phyloP scores from a whole-genome alignment of 2,113 vertebrate genomes.

The Eupsittula cactorum region DNA sequence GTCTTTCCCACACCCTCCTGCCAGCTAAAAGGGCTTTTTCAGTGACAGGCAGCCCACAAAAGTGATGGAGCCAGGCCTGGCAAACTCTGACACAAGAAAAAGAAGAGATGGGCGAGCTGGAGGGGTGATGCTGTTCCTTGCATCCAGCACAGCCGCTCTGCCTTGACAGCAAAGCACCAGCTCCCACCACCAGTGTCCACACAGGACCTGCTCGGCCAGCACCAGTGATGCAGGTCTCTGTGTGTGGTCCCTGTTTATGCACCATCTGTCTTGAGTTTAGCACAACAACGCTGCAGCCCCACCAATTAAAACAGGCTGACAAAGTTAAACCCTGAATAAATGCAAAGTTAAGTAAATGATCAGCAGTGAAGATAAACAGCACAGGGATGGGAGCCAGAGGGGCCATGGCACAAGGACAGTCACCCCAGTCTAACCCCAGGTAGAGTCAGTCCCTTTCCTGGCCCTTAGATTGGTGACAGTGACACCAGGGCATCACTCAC shows the following conservation, averaged over 20 bases:
- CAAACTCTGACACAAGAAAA: not conserved
- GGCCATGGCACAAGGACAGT: rapidly evolving
- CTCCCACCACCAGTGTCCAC: not conserved
- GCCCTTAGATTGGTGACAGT: not conserved
- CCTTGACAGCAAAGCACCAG: not conserved
- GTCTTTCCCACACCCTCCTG: not conserved
- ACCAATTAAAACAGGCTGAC: constrained; percentile 57
- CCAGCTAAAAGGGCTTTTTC: not conserved
- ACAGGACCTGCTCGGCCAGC: constrained; percentile 13
- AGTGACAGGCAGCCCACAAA: rapidly evolving
- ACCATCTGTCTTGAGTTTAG: constrained; percentile 76
- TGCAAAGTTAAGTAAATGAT: constrained; percentile 8
- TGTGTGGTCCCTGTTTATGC: constrained; percentile 61
- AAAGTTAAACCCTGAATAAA: constrained; percentile 40
- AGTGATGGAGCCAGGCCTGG: not conserved
- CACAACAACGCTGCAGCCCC: constrained; percentile 44
- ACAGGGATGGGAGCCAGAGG: not conserved
- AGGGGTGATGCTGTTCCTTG: not conserved
- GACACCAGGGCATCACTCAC: not conserved
- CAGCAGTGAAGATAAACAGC: not conserved
- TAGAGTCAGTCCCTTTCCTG: rapidly evolving
- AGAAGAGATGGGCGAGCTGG: not conserved
- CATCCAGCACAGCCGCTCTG: not conserved
- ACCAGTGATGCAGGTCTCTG: constrained; percentile 41
- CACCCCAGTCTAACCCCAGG: not conserved